phyloP scores from a whole-genome alignment of 2,797 vertebrate species.

The Falco berigora region DNA sequence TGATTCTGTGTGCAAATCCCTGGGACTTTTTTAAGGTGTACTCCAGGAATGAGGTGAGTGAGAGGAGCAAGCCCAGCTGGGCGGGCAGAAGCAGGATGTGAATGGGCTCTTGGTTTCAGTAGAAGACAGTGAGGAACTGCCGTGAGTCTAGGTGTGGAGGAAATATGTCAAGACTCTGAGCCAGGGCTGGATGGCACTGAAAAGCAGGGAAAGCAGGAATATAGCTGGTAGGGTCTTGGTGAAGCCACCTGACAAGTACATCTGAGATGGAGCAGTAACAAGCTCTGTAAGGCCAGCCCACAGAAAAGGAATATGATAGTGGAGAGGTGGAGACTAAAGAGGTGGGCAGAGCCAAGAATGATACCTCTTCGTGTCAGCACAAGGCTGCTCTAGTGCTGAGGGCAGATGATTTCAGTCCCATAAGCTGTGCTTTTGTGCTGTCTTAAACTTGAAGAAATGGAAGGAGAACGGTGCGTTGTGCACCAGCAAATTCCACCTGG shows the following conservation, averaged over 20 bases:
- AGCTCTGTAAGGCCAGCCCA: background rate
- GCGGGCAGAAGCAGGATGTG: background rate
- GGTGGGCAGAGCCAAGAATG: background rate
- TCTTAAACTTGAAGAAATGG: background rate
- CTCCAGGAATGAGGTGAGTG: background rate
- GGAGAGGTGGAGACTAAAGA: background rate
- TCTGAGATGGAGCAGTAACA: background rate
- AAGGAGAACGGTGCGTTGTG: background rate
- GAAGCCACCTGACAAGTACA: background rate
- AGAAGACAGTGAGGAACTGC: background rate
- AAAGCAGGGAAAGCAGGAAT: slow-evolving; percentile 1
- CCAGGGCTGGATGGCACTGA: background rate
- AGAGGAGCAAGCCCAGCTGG: background rate
- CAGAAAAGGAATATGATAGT: background rate
- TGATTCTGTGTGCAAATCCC: background rate
- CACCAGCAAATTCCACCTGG: background rate
- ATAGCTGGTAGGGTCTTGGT: background rate
- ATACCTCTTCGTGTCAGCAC: background rate
- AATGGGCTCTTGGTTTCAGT: background rate
- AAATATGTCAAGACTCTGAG: background rate
- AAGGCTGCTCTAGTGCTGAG: background rate
- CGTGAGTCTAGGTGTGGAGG: background rate
- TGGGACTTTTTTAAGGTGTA: background rate
- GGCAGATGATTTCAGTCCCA: background rate
- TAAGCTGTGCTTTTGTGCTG: background rate